Base-by-base conservation (phyloP, 2,113 vertebrate genomes). In the Dasyprocta punctata region DNA sequence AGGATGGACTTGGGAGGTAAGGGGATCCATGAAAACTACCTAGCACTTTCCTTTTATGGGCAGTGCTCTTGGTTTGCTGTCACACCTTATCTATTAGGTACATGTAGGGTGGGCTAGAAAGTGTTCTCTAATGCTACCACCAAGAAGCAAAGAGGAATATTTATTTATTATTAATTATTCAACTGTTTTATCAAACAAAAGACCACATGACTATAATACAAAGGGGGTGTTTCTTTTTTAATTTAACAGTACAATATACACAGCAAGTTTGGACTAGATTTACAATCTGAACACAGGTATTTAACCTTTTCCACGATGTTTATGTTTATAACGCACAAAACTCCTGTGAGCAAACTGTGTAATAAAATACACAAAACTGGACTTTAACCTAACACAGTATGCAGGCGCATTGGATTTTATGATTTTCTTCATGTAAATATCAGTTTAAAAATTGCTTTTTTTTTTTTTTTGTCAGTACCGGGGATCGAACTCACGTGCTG, bases 141-240 rank as follows among this genome's bases (percentile, higher is more conserved):
- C 17, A 77, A 92, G 49, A 83, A 24, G n/a, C n/a, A 86, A 75
- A 92, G 24, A 60, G 52, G 73, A 90, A 82, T 77, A 47, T 56
- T 94, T 63, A 30, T 56, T 56, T 56, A 56, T n/a, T n/a, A n/a
- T n/a, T n/a, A 99, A 99, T 99, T 99, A 99, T 99, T 99, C 99
- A 99, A 99, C 99, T 99, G 99, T 99, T 99, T n/a, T 99, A 99
- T 99, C 99, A 99, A 99, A 99, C 99, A 99, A 99, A 99, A 99
- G 99, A 99, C 99, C 99, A 99, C 99, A 99, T 99, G 99, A 99
- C 99, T 99, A 99, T 99, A 99, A 99, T 99, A 99, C 99, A 99
- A 99, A 99, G 99, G 99, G 99, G 99, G 98, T n/a, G n/a, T 98
- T 80, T 99, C 98, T 99, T 99, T 98, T 98, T 99, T 99, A 99